Evolutionary conservation across 2,797 vertebrate species (phyloP), one percentile per base, ranked within the genome.

Genomic region (Menidia menidia): DNA sequence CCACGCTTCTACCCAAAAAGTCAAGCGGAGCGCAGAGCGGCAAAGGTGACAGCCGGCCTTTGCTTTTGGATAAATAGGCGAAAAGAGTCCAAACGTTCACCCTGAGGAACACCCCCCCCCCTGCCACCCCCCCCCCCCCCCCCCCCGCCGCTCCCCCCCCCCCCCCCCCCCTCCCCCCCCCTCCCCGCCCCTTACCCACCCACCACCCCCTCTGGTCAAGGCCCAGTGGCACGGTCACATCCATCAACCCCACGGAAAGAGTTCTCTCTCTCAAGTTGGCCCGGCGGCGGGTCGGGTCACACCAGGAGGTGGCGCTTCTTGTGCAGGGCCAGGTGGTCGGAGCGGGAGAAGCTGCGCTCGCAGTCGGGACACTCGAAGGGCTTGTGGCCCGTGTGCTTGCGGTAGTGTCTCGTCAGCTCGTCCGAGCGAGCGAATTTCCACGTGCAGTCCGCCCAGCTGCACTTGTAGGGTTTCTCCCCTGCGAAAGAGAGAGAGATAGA

Each of bases 341-440:
- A 99, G 12, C 97, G 97, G 25, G 98, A 99, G 92, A 99, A 99
- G 92, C 96, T 98, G 55, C 98, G 97, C 75, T 99, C 98, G 84
- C 98, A 99, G 95, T 99, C 97, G 3, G 96, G 96, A 65, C 98
- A 99, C 92, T 99, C 97, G 90, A 99, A 99, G 0, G 98, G 98
- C 90, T 99, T 99, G 83, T 98, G 95, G n/a, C 98, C 98, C 0
- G 98, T 99, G 66, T 99, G 98, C 88, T 99, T 99, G 74, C 98
- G 97, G 93, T 96, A 99, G 94, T 99, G 98, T 88, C 98, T 96
- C 1, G 98, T 99, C 5, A 99, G 93, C 93, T 99, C 98, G 57
- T 99, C 98, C 0, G 98, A 99, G 79, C 98, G 98, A 69, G 98
- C 98, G 56, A 99, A 99, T 90, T 99, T 99, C 98, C 98, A 99